phyloP scores from a whole-genome alignment of 1,140 invertebrate species.

The Drosophila leontia region DNA sequence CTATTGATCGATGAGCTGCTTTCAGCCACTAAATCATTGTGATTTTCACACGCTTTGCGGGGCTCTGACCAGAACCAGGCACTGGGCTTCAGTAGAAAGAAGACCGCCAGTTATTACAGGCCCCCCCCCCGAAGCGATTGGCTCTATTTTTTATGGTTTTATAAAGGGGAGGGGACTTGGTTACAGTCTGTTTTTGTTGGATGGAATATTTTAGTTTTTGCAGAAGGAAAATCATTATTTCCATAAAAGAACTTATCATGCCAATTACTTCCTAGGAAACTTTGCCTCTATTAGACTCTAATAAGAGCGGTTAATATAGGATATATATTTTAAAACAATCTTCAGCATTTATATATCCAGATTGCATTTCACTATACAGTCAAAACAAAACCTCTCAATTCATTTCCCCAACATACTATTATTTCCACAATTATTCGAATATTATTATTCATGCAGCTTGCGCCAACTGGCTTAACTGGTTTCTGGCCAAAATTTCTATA shows the following conservation, averaged over 20 bases:
- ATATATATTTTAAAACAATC: neutral
- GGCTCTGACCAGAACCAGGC: constrained; percentile 20
- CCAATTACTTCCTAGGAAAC: too few relatives aligned
- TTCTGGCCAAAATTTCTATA: constrained; percentile 46
- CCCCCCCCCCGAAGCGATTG: constrained; percentile 35
- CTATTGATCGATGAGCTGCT: constrained; percentile 55
- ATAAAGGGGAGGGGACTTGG: neutral
- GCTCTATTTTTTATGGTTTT: constrained; percentile 19
- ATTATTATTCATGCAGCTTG: constrained; percentile 2
- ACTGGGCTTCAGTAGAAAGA: constrained; percentile 2
- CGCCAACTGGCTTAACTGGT: constrained; percentile 44
- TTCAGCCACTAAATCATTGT: constrained; percentile 58
- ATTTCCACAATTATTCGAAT: constrained; percentile 4
- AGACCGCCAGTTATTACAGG: constrained; percentile 8
- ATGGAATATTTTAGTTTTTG: constrained; percentile 2
- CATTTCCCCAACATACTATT: neutral
- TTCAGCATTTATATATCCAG: too few relatives aligned
- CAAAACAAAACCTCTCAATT: neutral
- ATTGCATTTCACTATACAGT: too few relatives aligned
- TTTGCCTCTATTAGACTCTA: too few relatives aligned
- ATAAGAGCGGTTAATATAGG: neutral
- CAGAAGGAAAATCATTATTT: neutral
- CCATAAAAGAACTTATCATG: neutral
- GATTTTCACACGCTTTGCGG: constrained; percentile 59
- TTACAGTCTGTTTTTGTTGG: neutral